A percentile compares a stretch with the other conserved stretches of the same genome.
Evolutionary conservation across 2,797 vertebrate genomes (phyloP).

Genomic region (Danio jaintianensis): DNA sequence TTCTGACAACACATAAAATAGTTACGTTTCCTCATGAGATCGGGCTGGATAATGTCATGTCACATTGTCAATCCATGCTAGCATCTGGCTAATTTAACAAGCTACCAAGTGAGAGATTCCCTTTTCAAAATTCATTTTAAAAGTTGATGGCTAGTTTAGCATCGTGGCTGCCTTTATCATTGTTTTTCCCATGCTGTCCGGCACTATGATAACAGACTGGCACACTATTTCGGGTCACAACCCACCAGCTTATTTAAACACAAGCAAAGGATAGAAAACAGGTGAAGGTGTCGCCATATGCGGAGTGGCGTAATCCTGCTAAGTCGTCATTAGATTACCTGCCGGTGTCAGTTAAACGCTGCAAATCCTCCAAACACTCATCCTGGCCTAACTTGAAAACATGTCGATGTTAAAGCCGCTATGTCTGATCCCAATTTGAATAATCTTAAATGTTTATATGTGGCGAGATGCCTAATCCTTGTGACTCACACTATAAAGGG

Average conservation of each 20-base stretch:
- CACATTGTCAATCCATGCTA: no score
- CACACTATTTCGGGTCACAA: neutral
- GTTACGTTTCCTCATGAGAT: no score
- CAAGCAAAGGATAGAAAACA: constrained; percentile 38
- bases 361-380: constrained; percentile 49
- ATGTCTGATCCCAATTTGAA: constrained; percentile 68
- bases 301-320: constrained; percentile 55
- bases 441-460: constrained; percentile 75
- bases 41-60: no score
- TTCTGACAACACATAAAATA: no score
- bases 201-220: neutral
- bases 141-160: neutral
- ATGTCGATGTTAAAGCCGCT: constrained; percentile 43
- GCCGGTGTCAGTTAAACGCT: constrained; percentile 40
- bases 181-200: neutral
- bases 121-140: no score
- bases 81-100: no score
- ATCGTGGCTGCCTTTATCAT: neutral
- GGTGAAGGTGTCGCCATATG: constrained; percentile 55
- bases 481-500: constrained; percentile 67
- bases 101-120: no score
- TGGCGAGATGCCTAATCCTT: constrained; percentile 73
- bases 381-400: constrained; percentile 40
- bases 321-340: constrained; percentile 59
- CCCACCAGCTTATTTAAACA: neutral